A percentile compares a stretch with the other conserved stretches of the same genome.
phyloP scores from a whole-genome alignment of 1,140 invertebrate genomes.

The Cotesia glomerata region DNA sequence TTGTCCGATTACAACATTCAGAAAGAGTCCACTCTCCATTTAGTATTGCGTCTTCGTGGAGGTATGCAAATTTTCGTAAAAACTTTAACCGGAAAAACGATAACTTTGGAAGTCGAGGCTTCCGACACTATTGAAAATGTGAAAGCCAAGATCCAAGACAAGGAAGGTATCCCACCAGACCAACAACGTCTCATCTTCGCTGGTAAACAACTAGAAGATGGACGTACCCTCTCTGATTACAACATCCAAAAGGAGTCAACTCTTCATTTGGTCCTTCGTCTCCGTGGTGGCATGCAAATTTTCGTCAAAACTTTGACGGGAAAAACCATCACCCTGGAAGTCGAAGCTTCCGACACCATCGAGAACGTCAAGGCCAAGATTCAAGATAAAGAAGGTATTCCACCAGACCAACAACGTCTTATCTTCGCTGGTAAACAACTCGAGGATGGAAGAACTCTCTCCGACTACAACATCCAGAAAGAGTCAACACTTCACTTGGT shows the following conservation, averaged over 20 bases:
- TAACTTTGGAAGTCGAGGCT: conserved; percentile 79
- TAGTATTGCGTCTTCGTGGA: conserved; percentile 78
- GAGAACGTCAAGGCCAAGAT: conserved; percentile 81
- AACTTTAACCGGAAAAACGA: conserved; percentile 80
- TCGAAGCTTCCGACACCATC: conserved; percentile 76
- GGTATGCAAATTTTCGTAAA: conserved; percentile 79
- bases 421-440: conserved; percentile 81
- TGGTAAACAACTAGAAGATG: conserved; percentile 83
- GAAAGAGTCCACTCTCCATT: conserved; percentile 74
- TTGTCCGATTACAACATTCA: conserved; percentile 70
- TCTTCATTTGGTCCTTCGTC: conserved; percentile 77
- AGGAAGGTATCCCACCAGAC: conserved; percentile 72
- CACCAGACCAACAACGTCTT: conserved; percentile 72
- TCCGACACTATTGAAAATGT: conserved; percentile 79
- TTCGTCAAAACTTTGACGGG: conserved; percentile 76
- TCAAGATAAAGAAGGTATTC: conserved; percentile 73
- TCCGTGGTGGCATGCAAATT: conserved; percentile 78
- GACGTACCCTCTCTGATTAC: conserved; percentile 70
- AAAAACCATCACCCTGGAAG: conserved; percentile 81
- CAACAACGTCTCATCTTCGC: conserved; percentile 75
- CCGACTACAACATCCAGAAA: conserved; percentile 70
- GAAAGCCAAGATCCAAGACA: conserved; percentile 78
- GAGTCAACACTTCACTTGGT: conserved; percentile 78
- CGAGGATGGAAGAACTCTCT: conserved; percentile 78
- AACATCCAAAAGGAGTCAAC: conserved; percentile 74